phyloP scores from a whole-genome alignment of 2,888 invertebrate species.

The Heliothis peltigera region DNA sequence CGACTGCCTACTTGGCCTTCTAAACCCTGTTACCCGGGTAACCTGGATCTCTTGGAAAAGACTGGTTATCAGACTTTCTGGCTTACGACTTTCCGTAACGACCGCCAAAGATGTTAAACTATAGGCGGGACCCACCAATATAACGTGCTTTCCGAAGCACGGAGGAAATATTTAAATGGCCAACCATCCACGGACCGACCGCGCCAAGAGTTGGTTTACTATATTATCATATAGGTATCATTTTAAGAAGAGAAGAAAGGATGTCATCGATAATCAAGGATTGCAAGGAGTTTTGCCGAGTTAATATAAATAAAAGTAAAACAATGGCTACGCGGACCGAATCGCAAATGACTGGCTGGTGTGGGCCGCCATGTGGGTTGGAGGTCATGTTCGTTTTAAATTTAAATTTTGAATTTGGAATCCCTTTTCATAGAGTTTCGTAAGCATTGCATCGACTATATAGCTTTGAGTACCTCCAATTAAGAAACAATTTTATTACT shows the following conservation, averaged over 20 bases:
- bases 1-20: too few species aligned
- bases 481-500: neutral
- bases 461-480: constrained; percentile 7
- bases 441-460: constrained; percentile 32
- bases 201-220: too few species aligned
- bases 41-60: too few species aligned
- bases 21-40: too few species aligned
- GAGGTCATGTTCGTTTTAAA: constrained; percentile 82
- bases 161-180: too few species aligned
- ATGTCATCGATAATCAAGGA: constrained; percentile 66
- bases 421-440: constrained; percentile 60
- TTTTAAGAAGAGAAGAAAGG: constrained; percentile 21
- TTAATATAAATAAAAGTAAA: constrained; percentile 82
- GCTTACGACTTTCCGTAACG: too few species aligned
- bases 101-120: too few species aligned
- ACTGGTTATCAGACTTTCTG: too few species aligned
- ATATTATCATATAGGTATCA: neutral
- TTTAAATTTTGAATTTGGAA: constrained; percentile 74
- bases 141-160: too few species aligned
- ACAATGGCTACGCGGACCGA: constrained; percentile 86
- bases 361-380: constrained; percentile 87
- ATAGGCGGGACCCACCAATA: too few species aligned
- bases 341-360: constrained; percentile 81
- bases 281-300: constrained; percentile 62
- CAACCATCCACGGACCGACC: too few species aligned